Percentiles rank a stretch among this genome's conserved stretches.
Conservation (phyloP, 2,888 invertebrate species). For the Cephus runcator region DNA sequence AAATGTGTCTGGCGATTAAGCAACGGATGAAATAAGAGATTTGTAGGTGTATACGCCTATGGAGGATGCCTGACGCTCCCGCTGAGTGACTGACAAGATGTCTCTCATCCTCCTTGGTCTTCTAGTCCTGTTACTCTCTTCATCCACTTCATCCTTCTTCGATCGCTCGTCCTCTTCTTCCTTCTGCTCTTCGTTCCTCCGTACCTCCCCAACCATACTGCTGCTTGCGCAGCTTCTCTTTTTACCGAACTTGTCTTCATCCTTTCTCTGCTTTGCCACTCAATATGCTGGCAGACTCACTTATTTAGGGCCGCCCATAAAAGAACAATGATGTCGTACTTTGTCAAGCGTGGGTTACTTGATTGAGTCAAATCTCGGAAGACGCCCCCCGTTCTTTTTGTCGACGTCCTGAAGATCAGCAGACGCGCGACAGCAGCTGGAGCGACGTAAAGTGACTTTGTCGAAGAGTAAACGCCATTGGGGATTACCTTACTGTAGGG, state of each 20-base stretch:
- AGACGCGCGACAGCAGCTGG: constrained; percentile 15
- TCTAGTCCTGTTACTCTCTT: constrained; percentile 16
- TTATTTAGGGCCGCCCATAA: constrained; percentile 54
- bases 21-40: neutral
- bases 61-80: constrained; percentile 28
- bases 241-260: constrained; percentile 42
- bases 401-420: constrained; percentile 14
- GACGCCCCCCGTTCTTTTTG: constrained; percentile 36
- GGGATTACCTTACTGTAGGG: constrained; percentile 10
- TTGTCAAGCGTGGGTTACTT: constrained; percentile 55
- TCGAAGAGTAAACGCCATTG: constrained; percentile 10
- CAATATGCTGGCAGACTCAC: constrained; percentile 51
- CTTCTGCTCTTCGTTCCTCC: constrained; percentile 14
- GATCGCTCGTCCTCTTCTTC: constrained; percentile 1
- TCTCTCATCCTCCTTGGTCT: constrained; percentile 25
- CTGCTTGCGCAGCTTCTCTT: constrained; percentile 12
- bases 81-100: constrained; percentile 50
- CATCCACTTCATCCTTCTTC: constrained; percentile 1
- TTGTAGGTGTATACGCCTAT: constrained; percentile 12
- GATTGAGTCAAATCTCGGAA: constrained; percentile 58
- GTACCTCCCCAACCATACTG: constrained; percentile 17
- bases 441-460: constrained; percentile 11
- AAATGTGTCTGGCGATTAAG: neutral
- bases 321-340: constrained; percentile 61
- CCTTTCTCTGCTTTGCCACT: constrained; percentile 45